Base-by-base conservation (phyloP, 2,888 invertebrate species). In the Stenichneumon culpator region DNA sequence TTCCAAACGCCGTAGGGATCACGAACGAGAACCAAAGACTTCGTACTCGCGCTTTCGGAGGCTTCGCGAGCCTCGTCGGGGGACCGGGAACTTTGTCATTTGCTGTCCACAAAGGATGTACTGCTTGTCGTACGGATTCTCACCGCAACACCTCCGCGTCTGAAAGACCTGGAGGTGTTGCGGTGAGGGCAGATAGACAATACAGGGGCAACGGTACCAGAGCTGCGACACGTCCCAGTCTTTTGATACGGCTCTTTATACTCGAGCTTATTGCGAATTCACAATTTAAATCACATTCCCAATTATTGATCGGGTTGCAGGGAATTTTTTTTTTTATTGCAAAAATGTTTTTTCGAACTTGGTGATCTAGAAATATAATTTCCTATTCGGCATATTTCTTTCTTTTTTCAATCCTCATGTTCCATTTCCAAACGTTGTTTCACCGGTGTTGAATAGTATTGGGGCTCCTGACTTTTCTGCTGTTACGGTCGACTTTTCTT, bases 71-170 rank as follows among this genome's bases (percentile, higher is more conserved):
- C 44, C 57, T 52, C 57, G 72, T 22, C 72, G 39, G 44, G 36
- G 72, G 57, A 57, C 69, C 69, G 60, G 70, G 32, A 79, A 79
- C 79, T 79, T 79, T 47, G 57, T 68, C 73, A 74, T 80, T 67
- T 36, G 39, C 73, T 68, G 57, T 74, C 22, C 57, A 68, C 67
- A 65, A 65, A 75, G 47, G 52, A 32, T 32, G 19, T 65, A 19
- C 3, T 47, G 3, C n/a, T 63, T 39, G 50, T 52, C 36, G 36
- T 52, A 3, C 47, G 16, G 75, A 75, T 65, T 65, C 75, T 22
- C 19, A 9, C 25, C 25, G 11, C 44, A 54, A 16, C 3, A 28
- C 14, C 22, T 25, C 57, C 14, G 25, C n/a, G 54, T 11, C 54
- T 32, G 16, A 36, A n/a, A n/a, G 57, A 44, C 73, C n/a, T 60